These are phyloP conservation scores for Physocephala rufipes DNA, from an alignment of 2,888 invertebrate species.

Conservation along the genomic window DNA sequence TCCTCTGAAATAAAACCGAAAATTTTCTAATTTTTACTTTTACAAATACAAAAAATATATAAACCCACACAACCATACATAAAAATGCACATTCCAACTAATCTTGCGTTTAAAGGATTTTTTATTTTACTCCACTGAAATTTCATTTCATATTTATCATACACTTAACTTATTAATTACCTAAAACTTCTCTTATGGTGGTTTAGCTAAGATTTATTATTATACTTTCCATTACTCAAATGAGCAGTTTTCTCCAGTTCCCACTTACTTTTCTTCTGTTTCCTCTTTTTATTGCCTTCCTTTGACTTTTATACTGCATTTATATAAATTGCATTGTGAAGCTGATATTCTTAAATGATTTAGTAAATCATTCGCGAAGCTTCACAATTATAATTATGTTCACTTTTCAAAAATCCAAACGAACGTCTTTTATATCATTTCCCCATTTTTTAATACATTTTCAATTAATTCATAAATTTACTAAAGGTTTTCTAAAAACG, in stretches of 20 bases:
- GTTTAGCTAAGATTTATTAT: neutral
- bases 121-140: neutral
- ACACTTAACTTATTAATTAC: neutral
- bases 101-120: neutral
- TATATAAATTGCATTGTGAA: slow-evolving; percentile 29
- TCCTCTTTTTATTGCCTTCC: neutral
- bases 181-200: neutral
- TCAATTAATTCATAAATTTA: neutral
- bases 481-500: slow-evolving; percentile 22
- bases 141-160: neutral
- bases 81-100: neutral
- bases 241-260: neutral
- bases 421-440: neutral
- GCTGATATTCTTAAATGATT: neutral
- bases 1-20: too few species aligned
- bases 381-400: neutral
- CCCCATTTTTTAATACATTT: slow-evolving; percentile 1
- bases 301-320: slow-evolving; percentile 22
- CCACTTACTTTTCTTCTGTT: slow-evolving; percentile 27
- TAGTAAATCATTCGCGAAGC: neutral
- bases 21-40: too few species aligned
- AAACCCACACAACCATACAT: neutral
- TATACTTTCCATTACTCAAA: neutral
- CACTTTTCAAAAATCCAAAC: too few species aligned
- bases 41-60: neutral